Evolutionary conservation across 2,888 invertebrate genomes (phyloP).

Genomic region (Diarsia dahlii): DNA sequence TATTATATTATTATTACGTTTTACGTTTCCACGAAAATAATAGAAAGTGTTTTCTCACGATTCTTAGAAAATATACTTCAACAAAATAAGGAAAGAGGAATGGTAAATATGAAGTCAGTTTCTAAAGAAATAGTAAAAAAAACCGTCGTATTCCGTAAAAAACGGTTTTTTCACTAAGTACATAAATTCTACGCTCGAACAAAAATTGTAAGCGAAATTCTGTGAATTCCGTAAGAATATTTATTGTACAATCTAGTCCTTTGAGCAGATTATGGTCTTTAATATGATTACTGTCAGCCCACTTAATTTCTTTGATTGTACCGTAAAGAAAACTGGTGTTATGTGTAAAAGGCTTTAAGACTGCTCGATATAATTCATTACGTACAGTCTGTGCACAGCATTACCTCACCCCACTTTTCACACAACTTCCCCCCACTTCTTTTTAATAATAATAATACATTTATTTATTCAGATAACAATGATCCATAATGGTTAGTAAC

Average conservation of each 20-base stretch:
- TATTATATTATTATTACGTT: neutral
- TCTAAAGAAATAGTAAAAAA: neutral
- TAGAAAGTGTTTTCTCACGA: neutral
- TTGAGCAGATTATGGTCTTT: neutral
- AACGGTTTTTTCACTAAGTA: neutral
- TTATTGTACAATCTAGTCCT: neutral
- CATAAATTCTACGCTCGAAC: neutral
- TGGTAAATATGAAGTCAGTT: neutral
- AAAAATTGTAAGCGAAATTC: neutral
- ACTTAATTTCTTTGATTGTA: neutral
- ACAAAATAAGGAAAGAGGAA: neutral
- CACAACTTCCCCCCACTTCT: too few relatives aligned
- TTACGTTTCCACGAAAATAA: neutral
- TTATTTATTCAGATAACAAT: too few relatives aligned
- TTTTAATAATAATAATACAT: too few relatives aligned
- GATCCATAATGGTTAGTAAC: too few relatives aligned
- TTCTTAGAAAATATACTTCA: neutral
- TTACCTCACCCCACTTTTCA: too few relatives aligned
- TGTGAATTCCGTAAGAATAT: neutral
- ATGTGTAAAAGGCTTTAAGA: too few relatives aligned
- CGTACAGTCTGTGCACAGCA: too few relatives aligned
- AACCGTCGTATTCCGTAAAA: too few relatives aligned
- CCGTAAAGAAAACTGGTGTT: neutral
- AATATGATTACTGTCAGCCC: neutral
- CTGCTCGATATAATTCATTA: neutral